Percentiles rank a stretch among this genome's conserved stretches.
phyloP scores from a whole-genome alignment of 2,113 vertebrate genomes.

The Microtus oregoni region DNA sequence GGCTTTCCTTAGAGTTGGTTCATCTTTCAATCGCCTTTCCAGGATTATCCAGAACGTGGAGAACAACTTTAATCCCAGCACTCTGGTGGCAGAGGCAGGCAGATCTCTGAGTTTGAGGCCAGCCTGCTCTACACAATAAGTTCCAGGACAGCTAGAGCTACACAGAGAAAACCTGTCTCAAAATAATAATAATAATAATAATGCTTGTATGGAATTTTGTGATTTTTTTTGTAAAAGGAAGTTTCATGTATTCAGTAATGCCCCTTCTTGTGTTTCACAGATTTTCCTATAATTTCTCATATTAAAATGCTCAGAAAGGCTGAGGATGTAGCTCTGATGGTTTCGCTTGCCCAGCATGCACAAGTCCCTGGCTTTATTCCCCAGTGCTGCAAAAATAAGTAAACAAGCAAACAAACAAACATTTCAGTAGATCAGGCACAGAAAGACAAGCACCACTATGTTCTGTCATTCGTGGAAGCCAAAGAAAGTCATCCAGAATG shows the following conservation, averaged over 20 bases:
- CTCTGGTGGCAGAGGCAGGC: not conserved
- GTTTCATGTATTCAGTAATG: not conserved
- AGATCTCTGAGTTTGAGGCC: not conserved
- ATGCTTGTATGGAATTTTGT: not conserved
- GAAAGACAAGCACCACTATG: not conserved
- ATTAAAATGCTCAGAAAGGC: not conserved
- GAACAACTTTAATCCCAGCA: not conserved
- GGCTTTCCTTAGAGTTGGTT: not conserved
- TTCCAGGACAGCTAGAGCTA: no score
- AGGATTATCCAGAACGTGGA: not conserved
- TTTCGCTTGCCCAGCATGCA: not conserved
- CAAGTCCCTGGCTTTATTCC: no score
- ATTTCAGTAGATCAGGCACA: not conserved
- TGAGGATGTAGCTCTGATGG: not conserved
- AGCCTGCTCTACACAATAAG: no score
- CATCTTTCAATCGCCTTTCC: not conserved
- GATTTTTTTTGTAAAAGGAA: not conserved
- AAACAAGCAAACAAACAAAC: not conserved
- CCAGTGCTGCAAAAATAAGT: no score
- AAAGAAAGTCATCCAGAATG: not conserved
- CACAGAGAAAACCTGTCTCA: no score
- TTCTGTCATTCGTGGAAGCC: no score
- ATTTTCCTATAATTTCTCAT: no score
- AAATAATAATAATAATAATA: not conserved
- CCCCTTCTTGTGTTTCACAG: not conserved